phyloP scores from a whole-genome alignment of 2,113 vertebrate species.

The Sphaerodactylus townsendi region DNA sequence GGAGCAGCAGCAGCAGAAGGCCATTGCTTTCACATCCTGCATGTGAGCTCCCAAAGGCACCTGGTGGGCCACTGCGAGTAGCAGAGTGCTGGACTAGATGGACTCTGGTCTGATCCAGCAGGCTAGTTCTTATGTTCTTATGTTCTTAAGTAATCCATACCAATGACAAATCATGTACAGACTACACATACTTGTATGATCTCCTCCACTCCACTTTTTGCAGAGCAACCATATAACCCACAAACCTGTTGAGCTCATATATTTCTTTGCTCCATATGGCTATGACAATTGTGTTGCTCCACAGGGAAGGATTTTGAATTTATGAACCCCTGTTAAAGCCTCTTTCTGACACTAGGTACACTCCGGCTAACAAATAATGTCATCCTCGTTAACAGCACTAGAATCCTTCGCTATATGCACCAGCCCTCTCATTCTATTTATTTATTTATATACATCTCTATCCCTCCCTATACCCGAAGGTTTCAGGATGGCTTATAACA shows the following conservation, averaged over 20 bases:
- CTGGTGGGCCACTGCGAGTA: too few species aligned
- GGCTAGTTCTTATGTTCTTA: too few species aligned
- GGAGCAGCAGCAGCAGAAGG: too few species aligned
- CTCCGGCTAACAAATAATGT: neutral
- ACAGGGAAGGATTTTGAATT: neutral
- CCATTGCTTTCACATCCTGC: too few species aligned
- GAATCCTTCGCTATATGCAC: rapidly evolving
- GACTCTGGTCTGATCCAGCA: too few species aligned
- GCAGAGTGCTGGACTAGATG: too few species aligned
- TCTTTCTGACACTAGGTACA: neutral
- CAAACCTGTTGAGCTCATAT: neutral
- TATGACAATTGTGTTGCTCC: neutral
- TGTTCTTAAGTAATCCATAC: neutral
- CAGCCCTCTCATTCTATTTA: neutral
- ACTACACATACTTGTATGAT: neutral
- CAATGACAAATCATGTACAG: neutral
- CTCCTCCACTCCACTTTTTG: neutral
- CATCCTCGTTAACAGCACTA: neutral
- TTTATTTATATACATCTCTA: too few species aligned
- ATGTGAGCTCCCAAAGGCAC: too few species aligned
- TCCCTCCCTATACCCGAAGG: too few species aligned
- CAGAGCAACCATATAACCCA: neutral
- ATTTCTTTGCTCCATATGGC: neutral
- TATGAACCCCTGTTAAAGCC: neutral
- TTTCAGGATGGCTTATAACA: too few species aligned